Evolutionary conservation across 2,113 vertebrate species (phyloP), one percentile per base, ranked within the genome.

Genomic region (Nettapus auritus): DNA sequence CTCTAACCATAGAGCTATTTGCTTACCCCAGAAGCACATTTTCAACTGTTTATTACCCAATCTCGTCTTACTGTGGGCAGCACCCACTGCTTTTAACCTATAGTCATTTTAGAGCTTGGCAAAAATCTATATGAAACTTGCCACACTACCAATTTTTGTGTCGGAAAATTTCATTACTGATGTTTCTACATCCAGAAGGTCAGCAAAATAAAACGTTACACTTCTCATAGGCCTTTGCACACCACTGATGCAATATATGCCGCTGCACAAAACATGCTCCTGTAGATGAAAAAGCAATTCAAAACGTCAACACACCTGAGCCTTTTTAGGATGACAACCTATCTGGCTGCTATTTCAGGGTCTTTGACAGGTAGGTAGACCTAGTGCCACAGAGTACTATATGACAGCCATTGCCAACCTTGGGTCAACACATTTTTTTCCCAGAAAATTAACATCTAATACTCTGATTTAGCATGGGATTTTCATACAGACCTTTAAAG

Each of bases 101-200:
- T 2, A 74, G n/a, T 55, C 22, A 67, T 40, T 92, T 74, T 66
- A 92, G 36, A 91, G 36, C 52, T 80, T 56, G 9, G 9, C 63
- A 88, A 59, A 42, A 36, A 66, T 63, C 59, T 82, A 79, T 59
- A 55, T 76, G 55, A 62, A 79, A 79, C 40, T 74, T 93, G 67
- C 59, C 68, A 68, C 1, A 0, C 36, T 69, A 70, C 57, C 63
- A 77, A 70, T 74, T 91, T 91, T 70, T 69, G 26, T 82, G 86
- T 79, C 94, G 91, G 29, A 40, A 91, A 74, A 55, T 74, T 34
- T 83, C 36, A 94, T 91, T 80, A 74, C 46, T 64, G 55, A 78
- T 53, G 23, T 40, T 59, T 90, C 82, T 64, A 25, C 36, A 83
- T 26, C 17, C 79, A 67, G 38, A 64, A 80, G 66, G 38, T 80